A percentile compares a stretch with the other conserved stretches of the same genome.
phyloP scores from a whole-genome alignment of 2,888 invertebrate genomes.

The Crematogaster levior region DNA sequence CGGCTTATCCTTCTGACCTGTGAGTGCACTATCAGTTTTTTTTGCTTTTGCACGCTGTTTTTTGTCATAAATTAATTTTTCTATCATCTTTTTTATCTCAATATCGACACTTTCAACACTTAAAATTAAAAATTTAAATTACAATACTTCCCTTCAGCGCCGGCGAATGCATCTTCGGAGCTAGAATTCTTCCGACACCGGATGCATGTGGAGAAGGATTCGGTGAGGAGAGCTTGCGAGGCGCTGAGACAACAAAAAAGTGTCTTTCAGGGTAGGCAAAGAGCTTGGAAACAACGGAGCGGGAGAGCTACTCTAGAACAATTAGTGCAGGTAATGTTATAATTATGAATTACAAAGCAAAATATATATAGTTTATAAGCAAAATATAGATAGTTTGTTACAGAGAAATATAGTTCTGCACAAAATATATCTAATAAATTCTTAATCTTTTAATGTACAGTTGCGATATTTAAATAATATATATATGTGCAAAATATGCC shows the following conservation, averaged over 20 bases:
- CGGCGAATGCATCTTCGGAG: slow-evolving; percentile 87
- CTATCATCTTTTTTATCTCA: background rate
- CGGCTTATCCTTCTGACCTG: slow-evolving; percentile 60
- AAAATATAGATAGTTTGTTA: background rate
- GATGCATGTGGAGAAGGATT: slow-evolving; percentile 92
- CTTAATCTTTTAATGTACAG: background rate
- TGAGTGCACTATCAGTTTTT: slow-evolving; percentile 63
- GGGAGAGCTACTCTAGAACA: slow-evolving; percentile 87
- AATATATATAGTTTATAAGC: too few relatives aligned
- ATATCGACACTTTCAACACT: background rate
- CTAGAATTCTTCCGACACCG: slow-evolving; percentile 94
- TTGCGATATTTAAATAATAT: background rate
- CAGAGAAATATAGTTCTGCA: background rate
- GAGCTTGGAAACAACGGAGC: slow-evolving; percentile 87
- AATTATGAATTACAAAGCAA: background rate
- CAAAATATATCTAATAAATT: background rate
- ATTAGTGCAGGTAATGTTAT: slow-evolving; percentile 86
- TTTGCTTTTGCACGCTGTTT: slow-evolving; percentile 58
- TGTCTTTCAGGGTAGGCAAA: slow-evolving; percentile 89
- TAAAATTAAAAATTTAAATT: background rate
- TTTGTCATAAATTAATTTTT: background rate
- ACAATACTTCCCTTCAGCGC: slow-evolving; percentile 73
- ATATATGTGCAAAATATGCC: background rate
- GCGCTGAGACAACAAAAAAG: slow-evolving; percentile 90
- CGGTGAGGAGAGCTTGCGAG: slow-evolving; percentile 93